Conservation (phyloP, 2,797 vertebrate species). For the Lepilemur septentrionalis region DNA sequence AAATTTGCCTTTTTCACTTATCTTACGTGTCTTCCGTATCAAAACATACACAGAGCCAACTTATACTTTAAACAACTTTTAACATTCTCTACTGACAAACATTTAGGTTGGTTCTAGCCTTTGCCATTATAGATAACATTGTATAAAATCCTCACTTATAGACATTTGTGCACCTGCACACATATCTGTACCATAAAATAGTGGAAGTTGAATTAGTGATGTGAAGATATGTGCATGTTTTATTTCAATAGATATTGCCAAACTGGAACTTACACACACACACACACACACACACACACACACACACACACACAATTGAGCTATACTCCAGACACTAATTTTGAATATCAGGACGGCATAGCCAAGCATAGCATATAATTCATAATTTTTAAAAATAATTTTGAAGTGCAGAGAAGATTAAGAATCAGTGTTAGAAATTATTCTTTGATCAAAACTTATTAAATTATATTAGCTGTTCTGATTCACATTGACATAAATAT, state of each 20-base stretch:
- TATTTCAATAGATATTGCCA: not conserved
- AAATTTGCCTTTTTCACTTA: not conserved
- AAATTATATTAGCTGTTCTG: not conserved
- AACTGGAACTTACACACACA: not conserved
- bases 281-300: not conserved
- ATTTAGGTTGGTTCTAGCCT: not conserved
- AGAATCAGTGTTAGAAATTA: constrained; percentile 1
- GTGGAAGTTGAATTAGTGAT: not conserved
- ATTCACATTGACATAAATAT: not conserved
- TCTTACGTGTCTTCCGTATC: not conserved
- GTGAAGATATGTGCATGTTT: not conserved
- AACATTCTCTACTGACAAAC: not conserved
- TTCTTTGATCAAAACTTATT: not conserved
- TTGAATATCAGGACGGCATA: not conserved
- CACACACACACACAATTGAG: not conserved
- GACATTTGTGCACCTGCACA: not conserved
- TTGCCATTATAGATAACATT: not conserved
- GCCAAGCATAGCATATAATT: not conserved
- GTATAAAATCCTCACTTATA: not conserved
- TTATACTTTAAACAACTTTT: not conserved
- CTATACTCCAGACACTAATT: not conserved
- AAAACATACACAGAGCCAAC: not conserved
- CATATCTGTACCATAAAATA: not conserved
- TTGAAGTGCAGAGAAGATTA: not conserved
- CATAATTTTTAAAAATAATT: not conserved